Base-by-base conservation (phyloP, 2,797 vertebrate genomes). In the Cynodonichthys magdalenae region DNA sequence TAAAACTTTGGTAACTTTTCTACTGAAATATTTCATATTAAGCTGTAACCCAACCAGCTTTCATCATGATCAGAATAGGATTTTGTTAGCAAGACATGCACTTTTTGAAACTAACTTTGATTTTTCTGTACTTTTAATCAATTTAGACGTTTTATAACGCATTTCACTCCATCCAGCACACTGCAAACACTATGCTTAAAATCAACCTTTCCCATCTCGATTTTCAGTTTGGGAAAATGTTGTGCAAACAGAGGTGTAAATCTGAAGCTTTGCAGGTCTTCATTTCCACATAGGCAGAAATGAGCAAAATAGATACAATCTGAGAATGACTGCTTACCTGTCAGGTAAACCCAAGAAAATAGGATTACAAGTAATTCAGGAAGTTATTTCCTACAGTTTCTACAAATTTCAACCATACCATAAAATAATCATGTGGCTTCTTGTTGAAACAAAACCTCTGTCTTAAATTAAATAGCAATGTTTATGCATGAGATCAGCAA, bases 381-480 rank as follows among this genome's bases (percentile, higher is more conserved):
- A 66, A 75, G 63, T 81, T 73, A 81, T 85, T 85, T 89, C 68
- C 81, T 79, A 59, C 60, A 75, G 62, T 69, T 84, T 87, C 89
- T 89, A 66, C 41, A 59, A 76, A 63, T 84, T 85, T 66, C 88
- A 90, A 83, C 76, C 74, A 63, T 57, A 46, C 62, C 74, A 82
- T 91, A 77, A 89, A 91, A 90, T 90, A 92, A 91, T 87, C 81
- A 90, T 78, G 75, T 82, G 83, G 53, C 63, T 72, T 75, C 77
- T 80, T 83, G 77, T 77, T 77, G 81, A 69, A 75, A 71, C 47
- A 69, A 84, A 83, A 80, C 76, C 44, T 70, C 69, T 68, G 67
- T 19, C 66, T 73, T 81, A 76, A 87, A 82, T 92, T 88, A 91
- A 53, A 71, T 63, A 62, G 77, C 64, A 29, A 75, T 79, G 75